Evolutionary conservation across 2,113 vertebrate species (phyloP), one percentile per base, ranked within the genome.

Genomic region (Vidua chalybeata): DNA sequence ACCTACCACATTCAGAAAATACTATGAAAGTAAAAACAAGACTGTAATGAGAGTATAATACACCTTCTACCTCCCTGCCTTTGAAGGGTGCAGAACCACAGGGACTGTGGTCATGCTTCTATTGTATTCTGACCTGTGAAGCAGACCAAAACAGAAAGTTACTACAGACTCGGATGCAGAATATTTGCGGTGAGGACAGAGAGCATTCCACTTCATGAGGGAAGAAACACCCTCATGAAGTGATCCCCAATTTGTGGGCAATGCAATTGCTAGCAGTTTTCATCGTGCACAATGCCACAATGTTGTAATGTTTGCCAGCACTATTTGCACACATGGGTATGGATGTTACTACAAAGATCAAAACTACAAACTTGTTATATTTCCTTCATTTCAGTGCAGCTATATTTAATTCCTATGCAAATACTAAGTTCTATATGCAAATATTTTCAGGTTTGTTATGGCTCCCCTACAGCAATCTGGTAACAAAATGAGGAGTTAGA

Each of bases 281-380:
- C 35, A 18, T 15, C 39, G 28, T 2, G 15, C 6, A 22, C 24
- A 56, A 12, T 7, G 16, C 13, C 1, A 0, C 22, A 85, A 14
- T 12, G 11, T 7, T n/a, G 7, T 61, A 49, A 82, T 31, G 10
- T 11, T 46, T 28, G 20, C n/a, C 33, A 79, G 58, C 4, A 58
- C 31, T 33, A 28, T 10, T 20, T 56, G 49, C 21, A 24, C 28
- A 30, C 12, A 13, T 1, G 1, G 16, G 1, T 13, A 5, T 49
- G 35, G 49, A 71, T 41, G 19, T 63, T 23, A 49, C 22, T 31
- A 33, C 5, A 54, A 75, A 30, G 33, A 51, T 37, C 72, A 79
- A 48, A 81, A 49, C 15, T 18, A 76, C 13, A 69, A 56, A 31
- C 11, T 51, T 66, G 6, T 46, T 46, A 12, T 2, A 76, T 21